Evolutionary conservation across 2,797 vertebrate species (phyloP), one percentile per base, ranked within the genome.

Genomic region (Neopelma chrysocephalum): DNA sequence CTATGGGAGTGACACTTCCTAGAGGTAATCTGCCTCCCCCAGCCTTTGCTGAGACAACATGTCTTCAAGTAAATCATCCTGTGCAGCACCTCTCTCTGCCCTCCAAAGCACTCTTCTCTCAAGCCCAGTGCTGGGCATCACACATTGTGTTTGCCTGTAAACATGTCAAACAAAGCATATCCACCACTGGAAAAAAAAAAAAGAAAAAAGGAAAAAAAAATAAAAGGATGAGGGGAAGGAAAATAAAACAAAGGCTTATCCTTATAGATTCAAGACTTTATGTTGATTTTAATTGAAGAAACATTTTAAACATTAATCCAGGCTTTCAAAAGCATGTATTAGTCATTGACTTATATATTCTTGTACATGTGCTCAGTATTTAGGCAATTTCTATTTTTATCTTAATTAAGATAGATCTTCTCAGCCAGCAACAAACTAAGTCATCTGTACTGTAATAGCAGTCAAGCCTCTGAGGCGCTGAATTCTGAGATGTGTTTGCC

Each of bases 301-400:
- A 96, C 17, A 94, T 95, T 98, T 97, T 75, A 96, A 97, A 96
- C 93, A 96, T 96, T 97, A 97, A 94, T 96, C 86, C 94, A 91
- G 93, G 76, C 94, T 97, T 97, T 98, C 93, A 97, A 95, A 98
- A 96, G 86, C 93, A 95, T 72, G 78, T 96, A 97, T 98, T 97
- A 98, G 96, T 97, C 97, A 98, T 91, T 97, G 97, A 95, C 96
- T 96, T 97, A 97, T 95, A 96, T 95, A 97, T 97, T 97, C 94
- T 97, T 86, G 94, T 98, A 93, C 97, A 97, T 98, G 95, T 97
- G 95, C 97, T 98, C 96, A 98, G 97, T 98, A 97, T 98, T 98
- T 98, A 97, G 96, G 89, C 96, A 97, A 97, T 97, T 98, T 97
- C 97, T 98, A 97, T 98, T 97, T 98, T 97, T 97, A 97, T 97